Evolutionary conservation across 2,113 vertebrate genomes (phyloP), one percentile per base, ranked within the genome.

Genomic region (Colaptes auratus): DNA sequence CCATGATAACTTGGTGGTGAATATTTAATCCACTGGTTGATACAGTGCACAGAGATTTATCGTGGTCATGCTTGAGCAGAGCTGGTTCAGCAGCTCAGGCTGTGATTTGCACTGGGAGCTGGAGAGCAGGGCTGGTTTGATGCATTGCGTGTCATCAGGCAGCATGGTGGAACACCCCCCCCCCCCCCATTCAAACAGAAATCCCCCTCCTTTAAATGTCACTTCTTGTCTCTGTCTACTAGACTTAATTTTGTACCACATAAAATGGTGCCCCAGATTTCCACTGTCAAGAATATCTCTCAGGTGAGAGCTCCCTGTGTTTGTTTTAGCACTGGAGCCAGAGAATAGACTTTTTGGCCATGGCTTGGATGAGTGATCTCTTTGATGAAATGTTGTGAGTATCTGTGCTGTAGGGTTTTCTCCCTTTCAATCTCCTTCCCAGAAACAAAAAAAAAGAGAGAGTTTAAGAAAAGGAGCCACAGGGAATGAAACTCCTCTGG

Each of bases 211-310:
- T 85, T 64, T 65, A 91, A 77, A 60, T 15, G 7, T 30, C 71
- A 53, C 31, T 64, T 74, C 59, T 82, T 73, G 24, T 52, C 52
- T 50, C 77, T 46, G n/a, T 55, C 82, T 46, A 6, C 36, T 13
- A 8, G 44, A 44, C 9, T 55, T 55, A 8, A 56, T 74, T 71
- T 71, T 53, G 31, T 70, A 13, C 44, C 0, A 0, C 52, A 48
- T 4, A 7, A 56, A 88, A 39, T 4, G 15, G 24, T 42, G 35
- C 18, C 70, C 86, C 66, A 84, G 73, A 69, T 72, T 83, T 80
- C 27, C 72, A 31, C 10, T 5, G 23, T 18, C 17, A 35, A 23
- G 64, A 55, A 27, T 8, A 21, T 69, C 72, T 0, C 0, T 44
- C 67, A 23, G 8, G 36, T 58, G 75, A 81, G 82, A 66, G 33